These are phyloP conservation scores for Scomber colias DNA, from an alignment of 2,113 vertebrate species.

Conservation along the genomic window DNA sequence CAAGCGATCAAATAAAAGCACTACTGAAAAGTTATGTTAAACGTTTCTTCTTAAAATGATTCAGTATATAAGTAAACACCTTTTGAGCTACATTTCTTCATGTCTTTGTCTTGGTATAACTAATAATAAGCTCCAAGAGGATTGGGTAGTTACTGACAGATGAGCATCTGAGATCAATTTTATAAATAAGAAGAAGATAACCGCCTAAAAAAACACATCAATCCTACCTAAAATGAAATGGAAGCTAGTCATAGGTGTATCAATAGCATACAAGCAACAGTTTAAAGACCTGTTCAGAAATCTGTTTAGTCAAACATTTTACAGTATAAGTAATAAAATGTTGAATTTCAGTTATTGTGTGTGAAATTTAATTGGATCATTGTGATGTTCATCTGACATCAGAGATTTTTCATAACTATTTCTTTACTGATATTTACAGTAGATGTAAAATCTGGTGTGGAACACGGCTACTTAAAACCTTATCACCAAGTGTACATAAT, in stretches of 20 bases:
- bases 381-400: background rate
- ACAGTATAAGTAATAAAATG: background rate
- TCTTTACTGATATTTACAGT: background rate
- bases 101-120: background rate
- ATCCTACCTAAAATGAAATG: no score
- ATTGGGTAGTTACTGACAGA: background rate
- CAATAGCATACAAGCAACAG: background rate
- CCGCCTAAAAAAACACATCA: background rate
- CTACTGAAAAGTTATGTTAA: background rate
- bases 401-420: background rate
- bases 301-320: background rate
- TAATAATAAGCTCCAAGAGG: background rate
- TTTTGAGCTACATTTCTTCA: background rate
- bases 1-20: background rate
- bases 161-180: background rate
- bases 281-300: background rate
- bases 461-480: background rate
- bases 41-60: no score
- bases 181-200: no score
- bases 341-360: background rate
- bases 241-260: no score
- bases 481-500: no score
- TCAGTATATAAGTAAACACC: background rate
- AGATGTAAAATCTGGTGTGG: background rate
- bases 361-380: background rate